Conservation (phyloP, 2,113 vertebrate species). For the Oryzias curvinotus region DNA sequence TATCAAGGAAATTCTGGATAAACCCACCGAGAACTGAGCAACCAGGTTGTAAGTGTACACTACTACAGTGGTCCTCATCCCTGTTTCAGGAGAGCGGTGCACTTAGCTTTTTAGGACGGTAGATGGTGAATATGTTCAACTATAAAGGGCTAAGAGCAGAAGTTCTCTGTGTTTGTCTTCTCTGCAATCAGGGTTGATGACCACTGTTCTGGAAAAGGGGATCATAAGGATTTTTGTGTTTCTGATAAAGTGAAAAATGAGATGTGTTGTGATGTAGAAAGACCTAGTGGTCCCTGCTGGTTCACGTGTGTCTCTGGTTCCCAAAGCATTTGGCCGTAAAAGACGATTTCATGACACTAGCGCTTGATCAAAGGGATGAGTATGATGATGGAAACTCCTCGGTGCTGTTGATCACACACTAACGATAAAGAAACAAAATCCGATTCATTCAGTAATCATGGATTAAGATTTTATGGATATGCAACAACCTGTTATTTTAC, state of each 20-base stretch:
- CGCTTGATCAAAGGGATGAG: slow-evolving; percentile 7
- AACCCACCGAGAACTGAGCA: slow-evolving; percentile 68
- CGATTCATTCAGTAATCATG: not conserved
- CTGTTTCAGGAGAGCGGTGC: slow-evolving; percentile 37
- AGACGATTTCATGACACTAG: slow-evolving; percentile 8
- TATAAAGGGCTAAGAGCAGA: slow-evolving; percentile 29
- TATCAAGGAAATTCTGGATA: slow-evolving; percentile 81
- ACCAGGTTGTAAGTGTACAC: slow-evolving; percentile 34
- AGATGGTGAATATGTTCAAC: slow-evolving; percentile 21
- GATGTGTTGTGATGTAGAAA: slow-evolving; percentile 40
- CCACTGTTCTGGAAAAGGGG: slow-evolving; percentile 58
- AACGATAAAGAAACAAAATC: not conserved
- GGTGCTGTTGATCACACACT: not conserved
- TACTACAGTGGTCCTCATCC: slow-evolving; percentile 53
- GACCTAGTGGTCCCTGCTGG: slow-evolving; percentile 26
- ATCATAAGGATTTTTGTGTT: slow-evolving; percentile 47
- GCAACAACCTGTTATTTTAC: slow-evolving; percentile 4
- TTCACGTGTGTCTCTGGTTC: slow-evolving; percentile 18
- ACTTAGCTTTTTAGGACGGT: slow-evolving; percentile 25
- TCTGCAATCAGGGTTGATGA: slow-evolving; percentile 48
- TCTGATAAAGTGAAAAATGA: slow-evolving; percentile 35
- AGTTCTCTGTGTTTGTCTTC: slow-evolving; percentile 17
- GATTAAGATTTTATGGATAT: slow-evolving; percentile 7
- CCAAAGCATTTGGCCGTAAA: slow-evolving; percentile 8
- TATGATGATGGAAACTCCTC: slow-evolving; percentile 5